Evolutionary conservation across 2,888 invertebrate genomes (phyloP), one percentile per base, ranked within the genome.

Genomic region (Ditula angustiorana): DNA sequence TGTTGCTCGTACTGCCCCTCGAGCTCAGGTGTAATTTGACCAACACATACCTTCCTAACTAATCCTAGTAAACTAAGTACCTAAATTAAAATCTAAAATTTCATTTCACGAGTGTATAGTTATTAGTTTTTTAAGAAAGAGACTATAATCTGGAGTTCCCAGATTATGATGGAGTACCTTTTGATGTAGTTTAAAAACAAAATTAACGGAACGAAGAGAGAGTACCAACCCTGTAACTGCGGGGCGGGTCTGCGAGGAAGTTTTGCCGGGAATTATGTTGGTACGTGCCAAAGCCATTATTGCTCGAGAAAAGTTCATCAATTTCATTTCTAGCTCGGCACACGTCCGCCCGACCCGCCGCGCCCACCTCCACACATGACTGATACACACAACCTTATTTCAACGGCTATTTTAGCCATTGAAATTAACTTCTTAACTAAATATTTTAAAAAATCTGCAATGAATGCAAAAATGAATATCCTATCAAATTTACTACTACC

Each of bases 231-330:
- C 91, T 92, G 80, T 50, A 66, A 68, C 67, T 67, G 76, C 58
- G 70, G 67, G 82, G 79, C 74, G 82, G 81, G 80, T 81, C 82
- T 83, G 87, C 80, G 86, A 85, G 87, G 87, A 92, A 92, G 92
- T 93, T 92, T 92, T 89, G 87, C 80, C 81, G 86, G 87, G 90
- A 92, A 92, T 91, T 90, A 92, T 91, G 90, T 90, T 87, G 88
- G 92, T 92, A 93, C 93, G 93, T 93, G 93, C 93, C 91, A 92
- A 90, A 92, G 92, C 92, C 92, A 93, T 93, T 93, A 93, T 93
- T 93, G 90, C 90, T 88, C 82, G 88, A 91, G 91, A 91, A 93
- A 93, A 93, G 92, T 93, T 93, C 93, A 93, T 93, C 92, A 93
- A 92, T 93, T 93, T 93, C 89, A 92, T 93, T 92, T 90, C 87